These are phyloP conservation scores for Drosophila paramelanica DNA, from an alignment of 2,888 invertebrate genomes.

Conservation along the genomic window DNA sequence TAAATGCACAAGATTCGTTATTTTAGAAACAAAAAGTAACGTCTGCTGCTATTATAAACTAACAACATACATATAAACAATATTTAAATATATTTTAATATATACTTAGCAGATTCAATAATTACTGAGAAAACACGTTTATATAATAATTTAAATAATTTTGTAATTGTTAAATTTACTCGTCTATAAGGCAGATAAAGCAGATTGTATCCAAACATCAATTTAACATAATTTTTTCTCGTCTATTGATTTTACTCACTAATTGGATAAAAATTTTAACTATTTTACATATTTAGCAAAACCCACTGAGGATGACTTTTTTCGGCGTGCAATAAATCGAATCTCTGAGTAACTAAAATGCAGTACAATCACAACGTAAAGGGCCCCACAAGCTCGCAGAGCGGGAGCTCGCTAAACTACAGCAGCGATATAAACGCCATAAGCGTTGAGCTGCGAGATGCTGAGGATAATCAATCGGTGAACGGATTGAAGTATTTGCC, in stretches of 20 bases:
- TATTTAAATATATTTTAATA: too few species aligned
- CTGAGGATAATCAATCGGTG: constrained; percentile 87
- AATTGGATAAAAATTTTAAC: not conserved
- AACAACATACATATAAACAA: not conserved
- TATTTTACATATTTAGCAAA: not conserved
- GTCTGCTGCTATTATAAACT: not conserved
- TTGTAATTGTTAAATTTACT: not conserved
- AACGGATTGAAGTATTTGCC: constrained; percentile 87
- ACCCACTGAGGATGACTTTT: not conserved
- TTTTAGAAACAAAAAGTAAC: not conserved
- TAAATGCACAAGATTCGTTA: not conserved
- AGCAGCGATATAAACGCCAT: constrained; percentile 83
- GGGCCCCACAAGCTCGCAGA: constrained; percentile 63
- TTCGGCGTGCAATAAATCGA: not conserved
- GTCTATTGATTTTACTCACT: not conserved
- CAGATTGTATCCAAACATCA: not conserved
- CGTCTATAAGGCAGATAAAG: not conserved
- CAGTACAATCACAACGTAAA: constrained; percentile 30
- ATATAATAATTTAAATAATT: not conserved
- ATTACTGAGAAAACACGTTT: not conserved
- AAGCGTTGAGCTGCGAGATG: constrained; percentile 78
- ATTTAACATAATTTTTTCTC: too few species aligned
- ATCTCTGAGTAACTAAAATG: constrained; percentile 20
- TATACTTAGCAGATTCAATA: not conserved
- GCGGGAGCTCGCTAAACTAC: constrained; percentile 74